These are phyloP conservation scores for Sander lucioperca DNA, from an alignment of 2,113 vertebrate genomes.

Conservation along the genomic window DNA sequence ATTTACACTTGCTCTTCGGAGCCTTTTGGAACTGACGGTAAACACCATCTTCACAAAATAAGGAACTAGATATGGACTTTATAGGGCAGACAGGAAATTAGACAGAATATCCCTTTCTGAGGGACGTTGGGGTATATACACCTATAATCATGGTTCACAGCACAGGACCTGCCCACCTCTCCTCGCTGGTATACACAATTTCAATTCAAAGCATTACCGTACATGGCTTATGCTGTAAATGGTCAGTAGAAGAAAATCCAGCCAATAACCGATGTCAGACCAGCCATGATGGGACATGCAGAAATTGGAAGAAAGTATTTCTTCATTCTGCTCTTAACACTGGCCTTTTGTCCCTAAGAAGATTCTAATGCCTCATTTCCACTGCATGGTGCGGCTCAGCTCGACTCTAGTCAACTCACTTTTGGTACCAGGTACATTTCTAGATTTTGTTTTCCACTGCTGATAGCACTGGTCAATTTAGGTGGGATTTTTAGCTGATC, in stretches of 20 bases:
- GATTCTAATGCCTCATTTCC: background rate
- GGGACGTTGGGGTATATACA: conserved; percentile 51
- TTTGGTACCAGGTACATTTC: no score
- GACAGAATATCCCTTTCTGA: conserved; percentile 18
- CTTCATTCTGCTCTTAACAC: conserved; percentile 26
- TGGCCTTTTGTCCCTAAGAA: conserved; percentile 6
- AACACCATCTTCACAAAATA: conserved; percentile 58
- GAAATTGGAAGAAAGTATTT: background rate
- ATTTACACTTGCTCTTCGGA: conserved; percentile 65
- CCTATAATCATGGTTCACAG: conserved; percentile 21
- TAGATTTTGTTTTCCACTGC: no score
- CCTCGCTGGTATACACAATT: conserved; percentile 18
- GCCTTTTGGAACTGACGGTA: conserved; percentile 44
- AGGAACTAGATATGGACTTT: conserved; percentile 22
- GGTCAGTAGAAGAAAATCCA: conserved; percentile 24
- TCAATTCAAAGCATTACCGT: conserved; percentile 16
- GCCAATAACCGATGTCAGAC: conserved; percentile 12
- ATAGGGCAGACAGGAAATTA: conserved; percentile 40
- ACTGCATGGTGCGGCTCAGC: no score
- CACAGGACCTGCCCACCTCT: conserved; percentile 23
- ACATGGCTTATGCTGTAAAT: conserved; percentile 5
- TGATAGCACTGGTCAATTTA: no score
- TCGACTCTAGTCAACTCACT: no score
- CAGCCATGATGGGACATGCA: background rate
- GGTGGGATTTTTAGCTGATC: no score